A percentile compares a stretch with the other conserved stretches of the same genome.
Conservation (phyloP, 2,113 vertebrate genomes). For the Pterocles orientalis region DNA sequence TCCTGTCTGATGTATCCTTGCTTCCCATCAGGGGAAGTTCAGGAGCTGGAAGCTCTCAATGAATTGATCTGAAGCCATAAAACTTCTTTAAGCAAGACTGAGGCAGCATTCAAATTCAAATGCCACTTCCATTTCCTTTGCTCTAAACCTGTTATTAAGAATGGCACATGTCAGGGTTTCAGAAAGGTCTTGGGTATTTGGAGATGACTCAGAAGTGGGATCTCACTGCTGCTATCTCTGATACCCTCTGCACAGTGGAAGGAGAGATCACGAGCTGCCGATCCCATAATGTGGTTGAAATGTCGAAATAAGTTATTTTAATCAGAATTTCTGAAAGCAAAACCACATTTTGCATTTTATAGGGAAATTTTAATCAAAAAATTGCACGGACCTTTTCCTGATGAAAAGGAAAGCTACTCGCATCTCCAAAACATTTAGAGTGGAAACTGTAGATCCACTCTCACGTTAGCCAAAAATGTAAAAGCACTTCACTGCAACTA, state of each 20-base stretch:
- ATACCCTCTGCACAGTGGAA: not conserved
- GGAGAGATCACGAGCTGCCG: fast-evolving
- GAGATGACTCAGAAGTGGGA: not conserved
- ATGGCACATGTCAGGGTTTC: not conserved
- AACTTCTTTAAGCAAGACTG: not conserved
- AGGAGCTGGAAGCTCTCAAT: not conserved
- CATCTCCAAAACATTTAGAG: not conserved
- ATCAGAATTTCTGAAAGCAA: not conserved
- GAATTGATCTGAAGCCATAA: not conserved
- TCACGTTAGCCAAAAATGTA: not conserved
- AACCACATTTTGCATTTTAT: not conserved
- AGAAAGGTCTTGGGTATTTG: not conserved
- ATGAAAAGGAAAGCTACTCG: not conserved
- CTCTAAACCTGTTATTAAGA: not conserved
- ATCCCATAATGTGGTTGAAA: not conserved
- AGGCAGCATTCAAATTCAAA: not conserved
- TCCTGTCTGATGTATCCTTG: fast-evolving
- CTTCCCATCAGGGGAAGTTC: not conserved
- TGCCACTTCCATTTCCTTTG: fast-evolving
- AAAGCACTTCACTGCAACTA: not conserved
- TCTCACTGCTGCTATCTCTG: not conserved
- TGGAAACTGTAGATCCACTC: not conserved
- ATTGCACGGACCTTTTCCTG: not conserved
- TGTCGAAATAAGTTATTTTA: not conserved
- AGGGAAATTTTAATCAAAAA: not conserved